These are phyloP conservation scores for Ormyrus nitidulus DNA, from an alignment of 2,888 invertebrate species.

Conservation along the genomic window DNA sequence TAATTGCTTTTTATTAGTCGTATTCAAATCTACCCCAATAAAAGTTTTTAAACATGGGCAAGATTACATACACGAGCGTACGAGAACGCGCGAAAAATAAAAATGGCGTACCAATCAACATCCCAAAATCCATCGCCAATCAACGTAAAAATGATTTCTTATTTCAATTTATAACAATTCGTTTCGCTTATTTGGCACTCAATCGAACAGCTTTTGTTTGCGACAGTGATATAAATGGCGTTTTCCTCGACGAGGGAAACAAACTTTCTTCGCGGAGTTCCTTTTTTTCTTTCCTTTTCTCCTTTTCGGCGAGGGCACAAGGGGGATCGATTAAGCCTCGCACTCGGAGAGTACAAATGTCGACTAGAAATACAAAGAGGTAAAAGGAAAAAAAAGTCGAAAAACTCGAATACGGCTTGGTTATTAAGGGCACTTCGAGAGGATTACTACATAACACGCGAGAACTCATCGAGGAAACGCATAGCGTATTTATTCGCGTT, in stretches of 20 bases:
- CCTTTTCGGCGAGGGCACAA: slow-evolving; percentile 31
- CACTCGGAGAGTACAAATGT: slow-evolving; percentile 48
- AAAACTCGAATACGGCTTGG: slow-evolving; percentile 37
- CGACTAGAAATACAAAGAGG: slow-evolving; percentile 55
- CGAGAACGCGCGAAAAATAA: slow-evolving; percentile 14
- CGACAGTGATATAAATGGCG: slow-evolving; percentile 39
- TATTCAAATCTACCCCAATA: slow-evolving; percentile 46
- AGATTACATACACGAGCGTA: slow-evolving; percentile 33
- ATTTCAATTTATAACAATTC: slow-evolving; percentile 36
- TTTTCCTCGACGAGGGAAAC: slow-evolving; percentile 48
- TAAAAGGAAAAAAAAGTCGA: slow-evolving; percentile 45
- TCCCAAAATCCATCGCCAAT: slow-evolving; percentile 32
- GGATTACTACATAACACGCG: slow-evolving; percentile 17
- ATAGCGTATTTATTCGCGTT: slow-evolving; percentile 10
- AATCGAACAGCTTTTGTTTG: slow-evolving; percentile 50
- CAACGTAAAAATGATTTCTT: slow-evolving; percentile 5
- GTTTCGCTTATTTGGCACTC: slow-evolving; percentile 54
- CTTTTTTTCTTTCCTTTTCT: slow-evolving; percentile 23
- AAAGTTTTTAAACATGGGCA: slow-evolving; percentile 41
- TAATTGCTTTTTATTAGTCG: slow-evolving; percentile 14
- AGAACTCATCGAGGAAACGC: slow-evolving; percentile 49
- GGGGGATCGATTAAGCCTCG: slow-evolving; percentile 32
- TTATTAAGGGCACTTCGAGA: slow-evolving; percentile 50
- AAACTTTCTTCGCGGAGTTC: not conserved
- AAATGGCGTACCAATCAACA: slow-evolving; percentile 22